Evolutionary conservation across 2,797 vertebrate species (phyloP), one percentile per base, ranked within the genome.

Genomic region (Philypnodon macrostomus): DNA sequence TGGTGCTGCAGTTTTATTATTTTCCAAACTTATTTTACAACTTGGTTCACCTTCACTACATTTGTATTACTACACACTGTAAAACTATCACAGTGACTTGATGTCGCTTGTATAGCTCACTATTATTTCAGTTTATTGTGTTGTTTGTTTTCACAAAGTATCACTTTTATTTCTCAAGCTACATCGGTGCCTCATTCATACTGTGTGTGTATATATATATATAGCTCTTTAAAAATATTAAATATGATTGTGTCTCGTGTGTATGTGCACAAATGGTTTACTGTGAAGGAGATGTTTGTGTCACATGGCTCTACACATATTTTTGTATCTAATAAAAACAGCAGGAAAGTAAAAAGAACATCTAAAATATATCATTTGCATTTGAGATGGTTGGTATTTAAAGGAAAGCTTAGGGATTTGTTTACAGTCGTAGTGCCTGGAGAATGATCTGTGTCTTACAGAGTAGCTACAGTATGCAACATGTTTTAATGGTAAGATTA

Each of bases 181-280:
- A 16, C 23, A 35, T 2, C 38, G 14, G 57, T 58, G 48, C 58
- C 51, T 53, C 53, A 19, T 52, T n/a, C n/a, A n/a, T n/a, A n/a
- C n/a, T n/a, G n/a, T n/a, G n/a, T n/a, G n/a, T n/a, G n/a, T n/a
- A 53, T 23, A 46, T 26, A 24, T 39, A 23, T 62, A 65, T 14
- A 47, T 54, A 79, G 72, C 57, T 70, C 64, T 80, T 75, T 17
- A 50, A 54, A 50, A 54, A 41, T 9, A 41, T 17, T 47, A 41
- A 34, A 27, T 62, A 33, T 70, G 37, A 73, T 33, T 44, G 41
- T 42, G 13, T 10, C 14, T 16, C 14, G 7, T 16, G 39, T 42
- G 23, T 27, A 24, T 1, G n/a, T 26, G 38, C 38, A 24, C 21
- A 40, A 40, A 15, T 31, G n/a, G 27, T 11, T 29, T 11, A 29